Conservation (phyloP, 2,888 invertebrate genomes). For the Eristalinus sepulchralis region DNA sequence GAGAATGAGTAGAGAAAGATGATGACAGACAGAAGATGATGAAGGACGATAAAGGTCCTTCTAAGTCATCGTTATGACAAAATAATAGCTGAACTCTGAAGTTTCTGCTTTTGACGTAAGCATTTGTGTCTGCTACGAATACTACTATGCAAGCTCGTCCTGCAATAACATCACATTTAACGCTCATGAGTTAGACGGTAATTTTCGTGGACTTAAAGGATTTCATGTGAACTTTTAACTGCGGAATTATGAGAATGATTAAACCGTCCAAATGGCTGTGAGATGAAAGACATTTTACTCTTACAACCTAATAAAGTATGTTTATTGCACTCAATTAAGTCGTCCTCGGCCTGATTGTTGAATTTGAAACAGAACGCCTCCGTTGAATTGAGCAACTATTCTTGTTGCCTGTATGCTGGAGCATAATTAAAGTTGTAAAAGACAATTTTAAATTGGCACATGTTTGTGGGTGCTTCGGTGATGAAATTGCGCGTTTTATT, state of each 20-base stretch:
- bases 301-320: background rate
- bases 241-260: background rate
- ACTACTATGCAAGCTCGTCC: background rate
- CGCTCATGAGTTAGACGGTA: background rate
- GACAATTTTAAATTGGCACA: background rate
- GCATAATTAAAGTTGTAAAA: background rate
- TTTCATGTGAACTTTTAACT: background rate
- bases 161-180: slow-evolving; percentile 9
- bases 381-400: background rate
- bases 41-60: slow-evolving; percentile 27
- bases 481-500: no score
- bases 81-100: slow-evolving; percentile 27
- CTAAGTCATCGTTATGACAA: slow-evolving; percentile 28
- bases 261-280: background rate
- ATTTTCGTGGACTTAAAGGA: slow-evolving; percentile 1
- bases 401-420: background rate
- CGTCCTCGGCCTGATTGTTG: background rate
- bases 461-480: background rate
- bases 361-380: background rate
- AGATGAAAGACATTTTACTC: background rate
- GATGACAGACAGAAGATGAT: background rate
- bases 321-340: background rate
- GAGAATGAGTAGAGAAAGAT: background rate
- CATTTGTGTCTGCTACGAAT: no score
- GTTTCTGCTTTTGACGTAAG: background rate